A percentile compares a stretch with the other conserved stretches of the same genome.
Conservation (phyloP, 35 echinoderm and acorn worm species). For the Hemicentrotus pulcherrimus region DNA sequence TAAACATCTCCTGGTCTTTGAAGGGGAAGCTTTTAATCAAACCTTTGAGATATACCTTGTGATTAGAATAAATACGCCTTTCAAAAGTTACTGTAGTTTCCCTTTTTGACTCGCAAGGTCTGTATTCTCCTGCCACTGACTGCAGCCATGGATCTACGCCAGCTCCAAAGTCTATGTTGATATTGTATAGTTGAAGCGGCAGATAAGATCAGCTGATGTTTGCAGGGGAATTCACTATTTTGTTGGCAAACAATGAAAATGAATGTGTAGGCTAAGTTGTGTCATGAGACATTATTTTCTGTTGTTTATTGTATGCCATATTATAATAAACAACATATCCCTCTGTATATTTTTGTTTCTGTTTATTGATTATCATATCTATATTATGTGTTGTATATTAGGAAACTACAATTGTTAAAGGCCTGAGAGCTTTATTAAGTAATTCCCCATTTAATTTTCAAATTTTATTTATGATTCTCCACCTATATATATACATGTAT, state of each 20-base stretch:
- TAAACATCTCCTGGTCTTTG: not conserved
- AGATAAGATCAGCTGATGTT: not conserved
- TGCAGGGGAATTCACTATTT: not conserved
- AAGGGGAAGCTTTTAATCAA: not conserved
- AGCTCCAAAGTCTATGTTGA: not conserved
- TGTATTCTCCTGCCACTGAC: not conserved
- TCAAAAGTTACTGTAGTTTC: not conserved
- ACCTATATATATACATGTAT: no score
- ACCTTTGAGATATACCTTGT: not conserved
- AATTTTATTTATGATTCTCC: no score
- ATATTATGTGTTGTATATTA: no score
- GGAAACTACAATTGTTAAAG: no score
- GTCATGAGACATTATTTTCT: no score
- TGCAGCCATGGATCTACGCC: not conserved
- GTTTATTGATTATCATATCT: no score
- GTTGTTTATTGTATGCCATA: no score
- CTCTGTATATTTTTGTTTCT: no score
- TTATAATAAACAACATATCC: no score
- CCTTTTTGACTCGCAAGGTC: not conserved
- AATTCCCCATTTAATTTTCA: no score
- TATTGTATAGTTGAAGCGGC: not conserved
- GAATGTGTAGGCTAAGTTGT: not conserved
- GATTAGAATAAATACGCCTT: not conserved
- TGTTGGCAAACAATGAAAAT: not conserved
- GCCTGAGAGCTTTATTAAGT: no score